A percentile compares a stretch with the other conserved stretches of the same genome.
phyloP scores from a whole-genome alignment of 2,797 vertebrate genomes.

The Halcyon leucocephala region DNA sequence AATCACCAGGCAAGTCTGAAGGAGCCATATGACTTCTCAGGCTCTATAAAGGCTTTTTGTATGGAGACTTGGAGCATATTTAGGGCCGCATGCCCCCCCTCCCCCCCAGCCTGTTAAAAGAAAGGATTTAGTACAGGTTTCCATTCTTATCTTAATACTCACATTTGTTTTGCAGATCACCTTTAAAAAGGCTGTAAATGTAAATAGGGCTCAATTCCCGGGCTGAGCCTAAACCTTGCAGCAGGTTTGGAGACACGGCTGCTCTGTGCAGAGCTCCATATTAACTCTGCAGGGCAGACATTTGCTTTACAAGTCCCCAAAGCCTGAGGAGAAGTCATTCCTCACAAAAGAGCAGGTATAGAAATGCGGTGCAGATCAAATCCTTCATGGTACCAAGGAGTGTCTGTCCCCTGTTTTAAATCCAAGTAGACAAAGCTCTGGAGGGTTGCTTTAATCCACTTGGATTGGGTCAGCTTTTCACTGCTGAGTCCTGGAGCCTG shows the following conservation, averaged over 20 bases:
- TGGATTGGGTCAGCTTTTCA: background rate
- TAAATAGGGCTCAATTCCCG: conserved; percentile 21
- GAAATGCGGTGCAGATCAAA: background rate
- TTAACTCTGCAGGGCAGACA: background rate
- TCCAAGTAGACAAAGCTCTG: background rate
- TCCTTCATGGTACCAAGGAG: background rate
- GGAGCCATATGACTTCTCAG: no score
- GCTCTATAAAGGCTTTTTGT: no score
- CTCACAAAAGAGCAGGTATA: background rate
- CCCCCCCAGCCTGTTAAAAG: background rate
- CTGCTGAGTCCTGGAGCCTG: background rate
- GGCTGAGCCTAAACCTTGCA: conserved; percentile 15
- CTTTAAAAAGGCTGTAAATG: conserved; percentile 52
- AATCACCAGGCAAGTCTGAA: no score
- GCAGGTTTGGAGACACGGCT: background rate
- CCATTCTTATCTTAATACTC: conserved; percentile 46
- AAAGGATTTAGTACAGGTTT: conserved; percentile 19
- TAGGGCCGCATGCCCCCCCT: no score
- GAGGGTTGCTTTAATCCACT: background rate
- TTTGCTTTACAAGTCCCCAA: background rate
- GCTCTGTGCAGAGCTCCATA: background rate
- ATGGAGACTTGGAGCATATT: no score
- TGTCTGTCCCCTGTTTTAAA: background rate
- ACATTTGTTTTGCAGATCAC: conserved; percentile 71
- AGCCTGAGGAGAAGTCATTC: background rate